Evolutionary conservation across 2,797 vertebrate species (phyloP), one percentile per base, ranked within the genome.

Genomic region (Pangasius sanitwongsei): DNA sequence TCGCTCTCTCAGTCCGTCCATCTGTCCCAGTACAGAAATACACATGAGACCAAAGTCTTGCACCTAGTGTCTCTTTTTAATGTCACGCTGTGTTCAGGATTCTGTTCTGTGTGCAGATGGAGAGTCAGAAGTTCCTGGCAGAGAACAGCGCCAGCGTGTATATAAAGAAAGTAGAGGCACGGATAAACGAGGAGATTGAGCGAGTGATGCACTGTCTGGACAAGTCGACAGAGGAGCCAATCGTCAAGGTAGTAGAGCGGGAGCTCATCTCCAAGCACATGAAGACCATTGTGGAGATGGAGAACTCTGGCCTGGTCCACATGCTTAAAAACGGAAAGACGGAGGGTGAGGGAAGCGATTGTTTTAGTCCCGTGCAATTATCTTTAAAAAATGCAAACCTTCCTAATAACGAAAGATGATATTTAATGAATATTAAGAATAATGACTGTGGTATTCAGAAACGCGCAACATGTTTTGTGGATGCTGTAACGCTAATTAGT

Each of bases 251-350:
- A 91, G 98, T 99, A 89, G 98, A 99, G 93, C 95, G 98, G 91
- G 98, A 99, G 90, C 97, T 99, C 65, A 99, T 99, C 93, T 99
- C 97, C 72, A 99, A 99, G 93, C 98, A 99, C 93, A 99, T 99
- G 98, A 99, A 99, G 94, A 99, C 98, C 85, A 99, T 99, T 85
- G 98, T 99, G 93, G 98, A 99, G 95, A 99, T 99, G 98, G 98
- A 99, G 94, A 99, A 99, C 94, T 99, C 98, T 48, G 98, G 98
- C 15, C 96, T 99, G 61, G 97, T 99, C 70, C 97, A 99, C 93
- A 99, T 99, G 98, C 96, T 99, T 70, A 99, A 99, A 95, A 99
- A 99, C 85, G 97, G 98, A 90, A 99, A 99, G 92, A 99, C 98
- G 44, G 98, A 99, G 97, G 98, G 98, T 99, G 89, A 93, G 86